Conservation (phyloP, 2,113 vertebrate genomes). For the Pristiophorus japonicus region DNA sequence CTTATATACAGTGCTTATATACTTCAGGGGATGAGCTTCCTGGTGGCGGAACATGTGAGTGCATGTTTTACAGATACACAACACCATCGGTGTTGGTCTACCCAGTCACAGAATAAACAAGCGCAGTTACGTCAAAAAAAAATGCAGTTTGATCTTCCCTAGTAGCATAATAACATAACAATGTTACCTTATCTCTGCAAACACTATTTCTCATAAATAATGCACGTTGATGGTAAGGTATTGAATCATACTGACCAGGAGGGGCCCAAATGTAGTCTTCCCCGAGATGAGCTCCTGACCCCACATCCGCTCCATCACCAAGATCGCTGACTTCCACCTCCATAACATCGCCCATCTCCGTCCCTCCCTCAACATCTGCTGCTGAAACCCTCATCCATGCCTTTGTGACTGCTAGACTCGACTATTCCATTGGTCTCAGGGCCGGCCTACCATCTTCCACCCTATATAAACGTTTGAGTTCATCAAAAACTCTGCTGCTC, state of each 20-base stretch:
- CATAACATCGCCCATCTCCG: not conserved
- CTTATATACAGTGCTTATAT: no score
- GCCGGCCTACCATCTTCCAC: not conserved
- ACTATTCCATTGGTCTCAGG: not conserved
- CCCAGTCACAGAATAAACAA: not conserved
- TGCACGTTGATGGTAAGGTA: not conserved
- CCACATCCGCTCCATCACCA: not conserved
- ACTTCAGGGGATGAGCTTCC: no score
- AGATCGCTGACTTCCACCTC: not conserved
- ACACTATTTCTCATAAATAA: not conserved
- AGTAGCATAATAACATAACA: not conserved
- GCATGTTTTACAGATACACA: no score
- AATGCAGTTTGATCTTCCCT: not conserved
- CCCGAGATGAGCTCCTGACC: not conserved
- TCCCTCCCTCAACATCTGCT: not conserved
- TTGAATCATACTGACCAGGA: not conserved
- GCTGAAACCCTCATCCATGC: not conserved
- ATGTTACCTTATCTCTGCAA: not conserved
- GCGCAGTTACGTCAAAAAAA: not conserved
- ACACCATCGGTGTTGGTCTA: not conserved
- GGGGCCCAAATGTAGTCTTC: not conserved
- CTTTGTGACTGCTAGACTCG: not conserved
- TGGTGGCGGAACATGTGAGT: no score
- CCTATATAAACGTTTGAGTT: not conserved
- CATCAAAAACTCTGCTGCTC: not conserved